A percentile compares a stretch with the other conserved stretches of the same genome.
These are phyloP conservation scores for Orthosia gracilis DNA, from an alignment of 2,888 invertebrate species.

Conservation along the genomic window DNA sequence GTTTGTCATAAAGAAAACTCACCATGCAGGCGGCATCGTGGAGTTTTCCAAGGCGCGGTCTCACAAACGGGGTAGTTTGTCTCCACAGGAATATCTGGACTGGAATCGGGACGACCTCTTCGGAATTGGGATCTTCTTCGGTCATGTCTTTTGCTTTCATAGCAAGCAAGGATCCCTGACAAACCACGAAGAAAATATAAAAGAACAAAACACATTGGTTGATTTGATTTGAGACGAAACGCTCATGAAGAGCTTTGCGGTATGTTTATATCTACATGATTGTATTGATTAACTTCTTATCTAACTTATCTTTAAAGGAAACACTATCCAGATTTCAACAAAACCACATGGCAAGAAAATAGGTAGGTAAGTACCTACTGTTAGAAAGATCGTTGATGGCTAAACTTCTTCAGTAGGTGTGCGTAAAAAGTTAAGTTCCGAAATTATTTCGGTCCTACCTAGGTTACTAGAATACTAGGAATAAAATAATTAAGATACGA, in stretches of 20 bases:
- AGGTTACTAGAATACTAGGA: background rate
- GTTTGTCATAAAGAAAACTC: conserved; percentile 80
- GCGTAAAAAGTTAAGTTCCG: no score
- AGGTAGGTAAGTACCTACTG: no score
- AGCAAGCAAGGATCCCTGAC: conserved; percentile 36
- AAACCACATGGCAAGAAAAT: background rate
- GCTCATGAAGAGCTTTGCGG: no score
- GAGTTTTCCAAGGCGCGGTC: conserved; percentile 98
- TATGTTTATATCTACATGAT: background rate
- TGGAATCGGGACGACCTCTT: conserved; percentile 97
- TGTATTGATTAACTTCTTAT: background rate
- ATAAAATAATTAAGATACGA: conserved; percentile 21
- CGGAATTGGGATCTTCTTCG: conserved; percentile 93
- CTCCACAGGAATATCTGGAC: conserved; percentile 99
- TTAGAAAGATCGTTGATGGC: no score
- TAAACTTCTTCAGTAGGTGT: background rate
- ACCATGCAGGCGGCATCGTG: conserved; percentile 99
- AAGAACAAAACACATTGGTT: conserved; percentile 28
- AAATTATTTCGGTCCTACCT: background rate
- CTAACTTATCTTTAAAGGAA: background rate
- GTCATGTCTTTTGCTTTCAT: conserved; percentile 79
- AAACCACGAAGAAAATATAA: background rate
- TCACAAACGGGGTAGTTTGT: conserved; percentile 99
- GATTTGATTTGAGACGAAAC: conserved; percentile 8
- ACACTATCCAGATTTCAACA: background rate